These are phyloP conservation scores for Heliconius hermathena DNA, from an alignment of 1,140 invertebrate species.

Conservation along the genomic window DNA sequence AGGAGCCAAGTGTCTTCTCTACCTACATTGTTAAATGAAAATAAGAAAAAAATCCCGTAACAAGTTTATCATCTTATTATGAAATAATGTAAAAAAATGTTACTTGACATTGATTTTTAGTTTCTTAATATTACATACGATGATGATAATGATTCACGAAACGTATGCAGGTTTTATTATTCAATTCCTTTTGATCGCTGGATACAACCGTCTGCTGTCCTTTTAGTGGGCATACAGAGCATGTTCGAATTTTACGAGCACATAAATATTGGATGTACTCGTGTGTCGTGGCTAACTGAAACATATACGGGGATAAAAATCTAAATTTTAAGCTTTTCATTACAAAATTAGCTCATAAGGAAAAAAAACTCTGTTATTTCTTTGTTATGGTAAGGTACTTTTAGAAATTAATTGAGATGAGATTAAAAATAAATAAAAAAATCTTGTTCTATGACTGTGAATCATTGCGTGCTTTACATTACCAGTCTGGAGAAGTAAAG, in stretches of 20 bases:
- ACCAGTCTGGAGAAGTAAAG: too few species aligned
- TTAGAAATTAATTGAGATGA: too few species aligned
- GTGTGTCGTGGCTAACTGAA: slow-evolving; percentile 42
- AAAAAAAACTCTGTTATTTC: too few species aligned
- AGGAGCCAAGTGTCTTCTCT: too few species aligned
- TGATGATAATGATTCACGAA: slow-evolving; percentile 41
- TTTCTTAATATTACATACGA: background rate
- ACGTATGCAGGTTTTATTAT: slow-evolving; percentile 53
- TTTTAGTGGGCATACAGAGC: slow-evolving; percentile 60
- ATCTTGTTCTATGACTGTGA: too few species aligned
- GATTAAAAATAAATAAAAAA: too few species aligned
- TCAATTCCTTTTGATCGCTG: slow-evolving; percentile 64
- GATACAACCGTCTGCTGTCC: slow-evolving; percentile 60
- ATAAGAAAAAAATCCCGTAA: too few species aligned
- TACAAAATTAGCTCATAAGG: too few species aligned
- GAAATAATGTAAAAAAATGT: background rate
- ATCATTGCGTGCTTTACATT: too few species aligned
- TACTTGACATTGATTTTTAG: background rate
- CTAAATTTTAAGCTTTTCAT: background rate
- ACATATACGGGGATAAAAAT: slow-evolving; percentile 28
- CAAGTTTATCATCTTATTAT: too few species aligned
- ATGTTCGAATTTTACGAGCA: slow-evolving; percentile 72
- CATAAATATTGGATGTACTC: slow-evolving; percentile 65
- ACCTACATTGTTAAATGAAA: background rate
- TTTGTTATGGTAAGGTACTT: too few species aligned